phyloP scores from a whole-genome alignment of 2,113 vertebrate species.

The Eupsittula cactorum region DNA sequence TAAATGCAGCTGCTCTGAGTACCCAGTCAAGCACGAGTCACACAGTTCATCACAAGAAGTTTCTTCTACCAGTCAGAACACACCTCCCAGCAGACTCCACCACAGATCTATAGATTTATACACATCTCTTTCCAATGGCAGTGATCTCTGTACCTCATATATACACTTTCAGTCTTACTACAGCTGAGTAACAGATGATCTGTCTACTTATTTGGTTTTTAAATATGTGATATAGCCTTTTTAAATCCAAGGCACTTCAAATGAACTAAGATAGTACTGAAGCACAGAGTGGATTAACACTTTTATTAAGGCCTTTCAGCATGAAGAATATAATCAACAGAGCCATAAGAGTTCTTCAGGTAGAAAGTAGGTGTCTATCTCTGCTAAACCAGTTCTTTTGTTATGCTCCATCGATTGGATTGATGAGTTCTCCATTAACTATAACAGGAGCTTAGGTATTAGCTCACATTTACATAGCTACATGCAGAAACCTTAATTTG shows the following conservation, averaged over 20 bases:
- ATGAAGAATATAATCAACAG: background rate
- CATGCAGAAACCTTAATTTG: background rate
- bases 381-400: background rate
- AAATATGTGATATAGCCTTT: background rate
- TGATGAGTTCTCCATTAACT: background rate
- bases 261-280: background rate
- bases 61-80: background rate
- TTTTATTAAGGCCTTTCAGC: background rate
- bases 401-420: background rate
- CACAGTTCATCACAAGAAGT: background rate
- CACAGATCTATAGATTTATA: background rate
- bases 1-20: background rate
- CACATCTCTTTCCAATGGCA: background rate
- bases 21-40: background rate
- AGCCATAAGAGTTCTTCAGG: background rate
- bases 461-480: background rate
- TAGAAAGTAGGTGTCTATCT: background rate
- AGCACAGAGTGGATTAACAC: accelerated
- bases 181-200: background rate
- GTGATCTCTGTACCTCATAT: accelerated
- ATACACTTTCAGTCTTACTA: background rate
- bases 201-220: background rate
- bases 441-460: background rate
- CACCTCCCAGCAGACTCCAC: background rate
- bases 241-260: background rate